These are phyloP conservation scores for Tribolium castaneum DNA, from an alignment of 1,140 invertebrate species.

Conservation along the genomic window DNA sequence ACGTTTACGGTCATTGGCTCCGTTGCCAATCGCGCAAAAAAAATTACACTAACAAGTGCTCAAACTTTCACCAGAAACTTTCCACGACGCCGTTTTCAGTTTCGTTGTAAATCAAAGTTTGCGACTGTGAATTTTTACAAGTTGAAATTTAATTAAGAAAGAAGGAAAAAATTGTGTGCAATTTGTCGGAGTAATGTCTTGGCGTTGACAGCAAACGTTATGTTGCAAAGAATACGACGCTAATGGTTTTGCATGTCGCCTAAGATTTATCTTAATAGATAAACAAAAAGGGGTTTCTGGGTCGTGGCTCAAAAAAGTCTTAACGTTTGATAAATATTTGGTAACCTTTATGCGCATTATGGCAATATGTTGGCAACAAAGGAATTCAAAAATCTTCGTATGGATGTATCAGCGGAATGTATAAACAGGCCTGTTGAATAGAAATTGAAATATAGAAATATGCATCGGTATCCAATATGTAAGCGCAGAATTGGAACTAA, in stretches of 20 bases:
- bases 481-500: background rate
- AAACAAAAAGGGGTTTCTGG: background rate
- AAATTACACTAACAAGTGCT: background rate
- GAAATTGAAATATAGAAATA: background rate
- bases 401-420: background rate
- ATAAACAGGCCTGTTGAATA: background rate
- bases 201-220: background rate
- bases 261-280: constrained; percentile 1
- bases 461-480: background rate
- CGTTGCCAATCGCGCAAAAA: too few species aligned
- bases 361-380: background rate
- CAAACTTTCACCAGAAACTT: background rate
- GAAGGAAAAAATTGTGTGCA: background rate
- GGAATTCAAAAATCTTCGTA: background rate
- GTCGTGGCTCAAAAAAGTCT: too few species aligned
- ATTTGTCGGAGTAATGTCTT: background rate
- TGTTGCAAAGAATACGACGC: background rate
- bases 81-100: background rate
- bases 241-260: constrained; percentile 7
- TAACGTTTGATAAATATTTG: background rate
- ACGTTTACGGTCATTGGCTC: too few species aligned
- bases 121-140: constrained; percentile 8
- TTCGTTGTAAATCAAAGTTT: constrained; percentile 15
- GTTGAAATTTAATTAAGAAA: background rate
- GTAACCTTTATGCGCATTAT: background rate